A percentile compares a stretch with the other conserved stretches of the same genome.
Evolutionary conservation across 2,888 invertebrate species (phyloP).

Genomic region (Meta bourneti): DNA sequence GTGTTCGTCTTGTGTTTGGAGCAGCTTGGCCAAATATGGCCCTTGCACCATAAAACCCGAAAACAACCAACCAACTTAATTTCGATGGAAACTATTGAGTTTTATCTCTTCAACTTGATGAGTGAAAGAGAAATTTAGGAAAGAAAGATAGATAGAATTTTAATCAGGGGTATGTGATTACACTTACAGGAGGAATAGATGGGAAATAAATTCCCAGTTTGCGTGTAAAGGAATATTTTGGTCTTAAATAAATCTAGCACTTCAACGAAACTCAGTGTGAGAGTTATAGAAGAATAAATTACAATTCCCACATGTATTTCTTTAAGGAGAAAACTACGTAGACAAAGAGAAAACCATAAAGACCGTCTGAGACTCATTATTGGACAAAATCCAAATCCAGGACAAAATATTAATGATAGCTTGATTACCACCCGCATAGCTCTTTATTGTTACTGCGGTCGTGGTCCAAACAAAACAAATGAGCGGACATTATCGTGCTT

Average conservation of each 20-base stretch:
- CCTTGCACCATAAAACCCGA: too few species aligned
- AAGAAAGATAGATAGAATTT: too few species aligned
- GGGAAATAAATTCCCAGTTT: too few species aligned
- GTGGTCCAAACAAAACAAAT: constrained; percentile 29
- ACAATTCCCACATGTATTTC: not conserved
- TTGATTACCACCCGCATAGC: constrained; percentile 56
- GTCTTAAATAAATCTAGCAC: not conserved
- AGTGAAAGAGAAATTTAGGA: too few species aligned
- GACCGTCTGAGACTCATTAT: not conserved
- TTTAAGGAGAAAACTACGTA: not conserved
- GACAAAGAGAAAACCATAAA: constrained; percentile 2
- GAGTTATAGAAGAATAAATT: not conserved
- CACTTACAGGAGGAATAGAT: too few species aligned
- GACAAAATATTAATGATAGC: constrained; percentile 59
- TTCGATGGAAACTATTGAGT: too few species aligned
- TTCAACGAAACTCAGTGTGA: not conserved
- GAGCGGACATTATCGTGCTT: not conserved
- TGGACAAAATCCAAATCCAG: constrained; percentile 41
- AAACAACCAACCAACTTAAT: too few species aligned
- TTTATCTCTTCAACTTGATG: too few species aligned
- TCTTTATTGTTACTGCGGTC: not conserved
- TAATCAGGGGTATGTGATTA: too few species aligned
- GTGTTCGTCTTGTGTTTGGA: too few species aligned
- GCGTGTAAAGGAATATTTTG: too few species aligned
- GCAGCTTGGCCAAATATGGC: too few species aligned